phyloP scores from a whole-genome alignment of 2,888 invertebrate species.

The Chaetoderma sp. region DNA sequence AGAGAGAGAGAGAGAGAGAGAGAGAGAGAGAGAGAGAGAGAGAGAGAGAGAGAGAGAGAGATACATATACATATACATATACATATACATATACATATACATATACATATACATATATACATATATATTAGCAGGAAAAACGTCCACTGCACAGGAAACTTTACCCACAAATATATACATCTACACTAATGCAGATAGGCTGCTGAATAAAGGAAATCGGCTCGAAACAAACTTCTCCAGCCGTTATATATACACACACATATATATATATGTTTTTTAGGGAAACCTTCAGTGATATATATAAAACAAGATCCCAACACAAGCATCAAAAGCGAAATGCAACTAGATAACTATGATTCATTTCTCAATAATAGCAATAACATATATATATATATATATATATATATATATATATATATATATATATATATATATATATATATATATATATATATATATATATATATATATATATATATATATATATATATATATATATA shows the following conservation, averaged over 20 bases:
- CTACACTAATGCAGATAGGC: no score
- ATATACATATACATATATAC: slow-evolving; percentile 4
- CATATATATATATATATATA: no score
- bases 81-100: slow-evolving; percentile 2
- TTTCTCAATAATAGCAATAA: not conserved
- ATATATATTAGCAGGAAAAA: no score
- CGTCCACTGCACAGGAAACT: no score
- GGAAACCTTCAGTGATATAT: no score
- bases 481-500: slow-evolving; percentile 5
- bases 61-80: no score
- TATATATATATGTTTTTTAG: no score
- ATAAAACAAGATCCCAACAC: no score
- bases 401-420: slow-evolving; percentile 6
- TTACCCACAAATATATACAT: slow-evolving; percentile 2
- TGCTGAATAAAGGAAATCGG: not conserved
- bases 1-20: not conserved
- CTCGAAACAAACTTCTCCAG: no score
- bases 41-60: slow-evolving; percentile 1
- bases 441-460: not conserved
- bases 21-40: not conserved
- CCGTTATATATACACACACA: not conserved
- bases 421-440: not conserved
- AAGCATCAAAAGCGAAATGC: no score
- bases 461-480: slow-evolving; percentile 5
- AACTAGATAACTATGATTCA: no score